These are phyloP conservation scores for Phalera bucephala DNA, from an alignment of 2,888 invertebrate genomes.

Conservation along the genomic window DNA sequence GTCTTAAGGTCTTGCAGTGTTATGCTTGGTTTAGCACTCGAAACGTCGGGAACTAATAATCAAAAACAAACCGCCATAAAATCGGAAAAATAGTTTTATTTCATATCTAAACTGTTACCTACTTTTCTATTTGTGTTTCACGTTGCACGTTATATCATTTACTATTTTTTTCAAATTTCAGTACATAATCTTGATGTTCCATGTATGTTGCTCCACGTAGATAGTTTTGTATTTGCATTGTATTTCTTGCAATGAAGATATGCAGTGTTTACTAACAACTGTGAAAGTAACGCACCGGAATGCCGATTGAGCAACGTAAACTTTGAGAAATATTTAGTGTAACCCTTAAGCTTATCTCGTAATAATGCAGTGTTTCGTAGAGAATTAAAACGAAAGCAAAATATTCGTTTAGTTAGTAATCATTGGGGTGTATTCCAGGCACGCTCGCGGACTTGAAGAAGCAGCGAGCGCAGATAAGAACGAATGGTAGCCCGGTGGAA, in stretches of 20 bases:
- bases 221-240: neutral
- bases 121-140: neutral
- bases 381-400: slow-evolving; percentile 1
- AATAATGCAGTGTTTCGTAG: slow-evolving; percentile 11
- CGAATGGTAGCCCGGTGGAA: slow-evolving; percentile 83
- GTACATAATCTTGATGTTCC: no score
- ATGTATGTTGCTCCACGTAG: neutral
- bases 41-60: no score
- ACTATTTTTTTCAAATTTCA: no score
- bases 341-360: slow-evolving; percentile 31
- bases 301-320: slow-evolving; percentile 36
- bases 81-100: no score
- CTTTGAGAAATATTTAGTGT: slow-evolving; percentile 25
- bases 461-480: slow-evolving; percentile 92
- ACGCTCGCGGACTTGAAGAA: slow-evolving; percentile 97
- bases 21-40: no score
- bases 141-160: neutral
- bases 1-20: no score
- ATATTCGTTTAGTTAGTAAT: slow-evolving; percentile 14
- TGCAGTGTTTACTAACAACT: slow-evolving; percentile 39
- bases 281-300: slow-evolving; percentile 45
- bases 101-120: no score
- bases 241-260: slow-evolving; percentile 33
- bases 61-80: no score
- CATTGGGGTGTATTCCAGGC: slow-evolving; percentile 65